Evolutionary conservation across 2,113 vertebrate species (phyloP), one percentile per base, ranked within the genome.

Genomic region (Hemicordylus capensis): DNA sequence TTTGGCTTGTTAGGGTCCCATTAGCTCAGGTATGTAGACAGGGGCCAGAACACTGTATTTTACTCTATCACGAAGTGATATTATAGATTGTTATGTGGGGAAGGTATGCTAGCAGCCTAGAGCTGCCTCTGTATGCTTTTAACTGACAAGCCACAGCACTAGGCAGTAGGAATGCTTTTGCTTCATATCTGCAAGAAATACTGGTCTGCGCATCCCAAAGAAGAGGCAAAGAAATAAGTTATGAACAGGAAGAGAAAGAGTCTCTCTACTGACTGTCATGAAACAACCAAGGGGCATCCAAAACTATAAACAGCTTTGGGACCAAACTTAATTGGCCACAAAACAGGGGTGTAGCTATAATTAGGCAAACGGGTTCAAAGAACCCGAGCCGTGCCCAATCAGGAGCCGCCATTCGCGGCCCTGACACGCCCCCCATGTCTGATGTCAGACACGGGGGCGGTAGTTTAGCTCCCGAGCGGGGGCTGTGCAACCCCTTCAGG

Each of bases 1-100:
- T 0, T 0, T 11, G 19, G 31, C 39, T n/a, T 5, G 0, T 12
- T 19, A 34, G 34, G 12, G 2, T 64, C 15, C 24, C 70, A 59
- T 59, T 59, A 61, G 11, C 15, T 15, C 11, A 63, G 24, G 14
- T 48, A n/a, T 80, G 28, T 15, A 22, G 77, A 20, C 11, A 34
- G 31, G 31, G 64, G n/a, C 42, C 28, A 46, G 28, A 17, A 24
- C 34, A 19, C 46, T 69, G 46, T 28, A 51, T 81, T 39, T 39
- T 51, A 22, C n/a, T 39, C 67, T 54, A 81, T 19, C n/a, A 54
- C 1, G 15, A 17, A 17, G 7, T 10, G 22, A 26, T 3, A 69
- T 54, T 3, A 48, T 4, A 17, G 22, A 10, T 37, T 78, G 12
- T 28, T 22, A 54, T 67, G 22, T 17, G 17, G 28, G 24, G 42